These are phyloP conservation scores for Brenthis hecate DNA, from an alignment of 2,888 invertebrate species.

Conservation along the genomic window DNA sequence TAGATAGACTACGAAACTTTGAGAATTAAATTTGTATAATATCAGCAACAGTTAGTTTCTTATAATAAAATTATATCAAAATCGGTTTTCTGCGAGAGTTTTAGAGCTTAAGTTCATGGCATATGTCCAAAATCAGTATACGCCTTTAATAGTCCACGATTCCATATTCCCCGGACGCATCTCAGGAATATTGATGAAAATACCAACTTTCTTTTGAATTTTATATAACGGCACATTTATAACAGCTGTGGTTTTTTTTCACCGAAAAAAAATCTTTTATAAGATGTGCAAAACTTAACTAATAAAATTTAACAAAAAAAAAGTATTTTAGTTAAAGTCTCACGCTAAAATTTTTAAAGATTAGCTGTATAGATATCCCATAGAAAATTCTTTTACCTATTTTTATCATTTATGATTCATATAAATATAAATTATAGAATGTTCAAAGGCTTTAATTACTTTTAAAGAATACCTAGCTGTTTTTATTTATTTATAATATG, in stretches of 20 bases:
- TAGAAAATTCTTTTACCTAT: too few relatives aligned
- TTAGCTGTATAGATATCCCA: too few relatives aligned
- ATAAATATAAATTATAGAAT: too few relatives aligned
- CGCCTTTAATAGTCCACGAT: constrained; percentile 12
- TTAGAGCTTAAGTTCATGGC: constrained; percentile 12
- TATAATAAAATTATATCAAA: constrained; percentile 13
- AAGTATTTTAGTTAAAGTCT: too few relatives aligned
- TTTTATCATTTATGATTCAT: too few relatives aligned
- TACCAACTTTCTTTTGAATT: constrained; percentile 6
- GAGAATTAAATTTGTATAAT: background rate
- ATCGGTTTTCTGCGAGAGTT: constrained; percentile 1
- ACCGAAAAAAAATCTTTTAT: too few relatives aligned
- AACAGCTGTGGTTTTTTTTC: too few relatives aligned
- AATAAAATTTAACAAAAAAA: too few relatives aligned
- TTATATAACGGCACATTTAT: background rate
- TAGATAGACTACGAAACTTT: background rate
- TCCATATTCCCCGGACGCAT: background rate
- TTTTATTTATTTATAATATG: background rate
- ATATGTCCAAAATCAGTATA: constrained; percentile 20
- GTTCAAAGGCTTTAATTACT: too few relatives aligned
- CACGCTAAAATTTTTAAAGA: too few relatives aligned
- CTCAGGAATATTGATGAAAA: constrained; percentile 2
- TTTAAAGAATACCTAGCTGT: too few relatives aligned
- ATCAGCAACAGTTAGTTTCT: constrained; percentile 2
- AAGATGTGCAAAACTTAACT: too few relatives aligned